These are phyloP conservation scores for Panulirus ornatus DNA, from an alignment of 1,140 invertebrate genomes.

Conservation along the genomic window DNA sequence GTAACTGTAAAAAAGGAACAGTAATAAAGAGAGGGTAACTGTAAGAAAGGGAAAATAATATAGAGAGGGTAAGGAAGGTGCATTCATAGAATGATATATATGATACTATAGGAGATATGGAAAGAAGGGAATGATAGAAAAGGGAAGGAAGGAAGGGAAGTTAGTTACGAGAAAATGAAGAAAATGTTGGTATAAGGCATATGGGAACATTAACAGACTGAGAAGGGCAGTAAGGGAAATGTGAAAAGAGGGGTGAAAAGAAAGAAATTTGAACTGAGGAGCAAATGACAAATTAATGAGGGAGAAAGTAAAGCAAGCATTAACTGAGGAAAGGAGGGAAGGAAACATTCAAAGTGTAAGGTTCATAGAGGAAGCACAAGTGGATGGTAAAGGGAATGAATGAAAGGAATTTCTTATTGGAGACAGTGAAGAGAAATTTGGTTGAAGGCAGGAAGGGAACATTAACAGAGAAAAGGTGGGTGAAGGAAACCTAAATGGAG, in stretches of 20 bases:
- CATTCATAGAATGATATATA: not conserved
- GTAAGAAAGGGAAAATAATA: not conserved
- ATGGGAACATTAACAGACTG: not conserved
- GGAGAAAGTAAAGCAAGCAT: too few relatives aligned
- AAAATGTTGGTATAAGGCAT: not conserved
- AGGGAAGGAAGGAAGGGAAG: not conserved
- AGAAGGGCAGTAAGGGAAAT: not conserved
- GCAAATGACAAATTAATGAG: too few relatives aligned
- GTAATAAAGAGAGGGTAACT: not conserved
- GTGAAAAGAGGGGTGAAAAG: not conserved
- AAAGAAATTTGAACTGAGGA: too few relatives aligned
- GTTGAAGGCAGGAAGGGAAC: not conserved
- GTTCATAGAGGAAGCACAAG: not conserved
- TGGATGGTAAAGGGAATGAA: not conserved
- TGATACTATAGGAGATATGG: too few relatives aligned
- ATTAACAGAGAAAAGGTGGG: not conserved
- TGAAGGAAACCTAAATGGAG: not conserved
- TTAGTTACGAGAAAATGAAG: not conserved
- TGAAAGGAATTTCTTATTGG: not conserved
- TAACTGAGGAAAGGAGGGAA: not conserved
- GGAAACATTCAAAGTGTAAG: not conserved
- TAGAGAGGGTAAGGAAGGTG: not conserved
- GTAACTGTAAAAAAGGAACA: not conserved
- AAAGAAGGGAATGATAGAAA: not conserved
- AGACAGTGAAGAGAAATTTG: not conserved